Conservation (phyloP, 2,888 invertebrate genomes). For the Hemaris fuciformis region DNA sequence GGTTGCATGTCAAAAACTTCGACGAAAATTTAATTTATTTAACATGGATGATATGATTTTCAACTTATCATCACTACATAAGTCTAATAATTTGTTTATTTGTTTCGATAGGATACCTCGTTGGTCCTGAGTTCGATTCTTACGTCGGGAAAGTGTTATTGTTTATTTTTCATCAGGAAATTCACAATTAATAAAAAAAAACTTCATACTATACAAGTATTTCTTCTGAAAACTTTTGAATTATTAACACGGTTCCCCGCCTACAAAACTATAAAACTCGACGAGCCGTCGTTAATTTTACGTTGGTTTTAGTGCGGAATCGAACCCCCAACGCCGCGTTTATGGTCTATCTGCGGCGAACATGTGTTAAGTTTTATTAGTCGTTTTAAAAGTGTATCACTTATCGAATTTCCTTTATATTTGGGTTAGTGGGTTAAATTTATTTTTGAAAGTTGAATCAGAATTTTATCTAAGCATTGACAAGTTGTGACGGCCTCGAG, state of each 20-base stretch:
- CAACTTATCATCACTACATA: no score
- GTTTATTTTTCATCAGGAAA: no score
- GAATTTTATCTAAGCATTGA: neutral
- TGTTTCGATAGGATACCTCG: no score
- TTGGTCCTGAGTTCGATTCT: no score
- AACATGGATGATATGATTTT: no score
- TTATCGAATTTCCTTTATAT: neutral
- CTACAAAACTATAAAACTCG: neutral
- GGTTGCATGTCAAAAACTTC: no score
- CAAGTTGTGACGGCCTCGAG: no score
- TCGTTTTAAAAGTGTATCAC: neutral
- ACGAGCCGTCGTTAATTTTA: neutral
- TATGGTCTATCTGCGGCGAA: constrained; percentile 5
- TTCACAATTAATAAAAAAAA: no score
- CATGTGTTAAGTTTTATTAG: constrained; percentile 4
- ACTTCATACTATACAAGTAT: no score
- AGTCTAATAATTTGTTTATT: no score
- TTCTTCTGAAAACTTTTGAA: neutral
- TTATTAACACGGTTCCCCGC: constrained; percentile 5
- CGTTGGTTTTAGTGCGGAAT: constrained; percentile 6
- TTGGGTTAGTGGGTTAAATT: neutral
- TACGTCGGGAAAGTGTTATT: no score
- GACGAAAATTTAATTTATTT: no score
- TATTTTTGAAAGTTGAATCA: neutral
- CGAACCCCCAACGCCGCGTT: neutral